These are phyloP conservation scores for Python bivittatus DNA, from an alignment of 2,113 vertebrate species.

Conservation along the genomic window DNA sequence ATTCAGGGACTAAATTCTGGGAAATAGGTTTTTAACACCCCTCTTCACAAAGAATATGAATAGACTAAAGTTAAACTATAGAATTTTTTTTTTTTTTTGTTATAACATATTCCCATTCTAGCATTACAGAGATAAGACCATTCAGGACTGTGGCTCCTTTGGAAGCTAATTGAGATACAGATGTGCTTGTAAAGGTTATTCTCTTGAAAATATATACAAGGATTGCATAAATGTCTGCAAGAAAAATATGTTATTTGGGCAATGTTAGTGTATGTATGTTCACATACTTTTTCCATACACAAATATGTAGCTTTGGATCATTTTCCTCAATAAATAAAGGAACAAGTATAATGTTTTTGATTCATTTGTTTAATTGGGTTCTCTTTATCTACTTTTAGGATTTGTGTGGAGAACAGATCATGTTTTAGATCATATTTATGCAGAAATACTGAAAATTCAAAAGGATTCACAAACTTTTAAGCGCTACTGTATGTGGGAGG, in stretches of 20 bases:
- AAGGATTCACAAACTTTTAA: background rate
- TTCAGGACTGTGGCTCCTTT: background rate
- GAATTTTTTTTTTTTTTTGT: background rate
- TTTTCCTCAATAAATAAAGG: background rate
- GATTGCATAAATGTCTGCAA: background rate
- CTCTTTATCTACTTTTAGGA: background rate
- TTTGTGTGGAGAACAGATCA: background rate
- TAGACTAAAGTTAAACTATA: background rate
- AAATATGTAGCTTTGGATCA: background rate
- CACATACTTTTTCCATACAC: background rate
- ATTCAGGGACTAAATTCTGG: background rate
- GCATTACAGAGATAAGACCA: background rate
- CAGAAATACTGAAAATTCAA: background rate
- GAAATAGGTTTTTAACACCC: background rate
- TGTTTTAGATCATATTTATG: background rate
- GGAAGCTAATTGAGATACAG: background rate
- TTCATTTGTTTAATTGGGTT: background rate
- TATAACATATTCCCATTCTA: background rate
- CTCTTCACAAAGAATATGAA: background rate
- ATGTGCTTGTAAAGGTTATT: background rate
- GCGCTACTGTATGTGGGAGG: background rate
- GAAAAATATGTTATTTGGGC: background rate
- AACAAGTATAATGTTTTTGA: background rate
- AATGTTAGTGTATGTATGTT: background rate
- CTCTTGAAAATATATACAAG: background rate